phyloP scores from a whole-genome alignment of 2,888 invertebrate genomes.

The Epinotia ramella region DNA sequence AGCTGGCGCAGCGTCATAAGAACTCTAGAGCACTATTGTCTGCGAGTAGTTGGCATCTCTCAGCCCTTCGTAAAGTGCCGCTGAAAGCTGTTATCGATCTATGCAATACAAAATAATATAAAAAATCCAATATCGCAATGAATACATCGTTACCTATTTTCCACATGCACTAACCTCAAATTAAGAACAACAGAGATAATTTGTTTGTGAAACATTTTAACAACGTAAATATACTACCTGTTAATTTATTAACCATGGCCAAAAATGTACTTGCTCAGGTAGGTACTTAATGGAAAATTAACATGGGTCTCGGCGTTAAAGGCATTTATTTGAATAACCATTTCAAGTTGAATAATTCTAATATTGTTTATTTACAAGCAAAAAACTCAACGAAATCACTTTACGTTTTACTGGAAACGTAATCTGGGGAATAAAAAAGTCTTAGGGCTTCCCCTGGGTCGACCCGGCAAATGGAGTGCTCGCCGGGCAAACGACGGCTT shows the following conservation, averaged over 20 bases:
- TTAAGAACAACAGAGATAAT: neutral
- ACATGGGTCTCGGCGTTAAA: no score
- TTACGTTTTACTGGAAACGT: slow-evolving; percentile 70
- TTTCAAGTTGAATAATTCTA: slow-evolving; percentile 34
- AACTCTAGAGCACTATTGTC: slow-evolving; percentile 29
- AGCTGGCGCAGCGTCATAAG: slow-evolving; percentile 34
- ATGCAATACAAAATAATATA: neutral
- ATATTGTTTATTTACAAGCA: slow-evolving; percentile 49
- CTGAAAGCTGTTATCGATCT: slow-evolving; percentile 16
- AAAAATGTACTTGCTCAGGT: no score
- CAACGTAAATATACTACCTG: no score
- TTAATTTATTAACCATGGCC: no score
- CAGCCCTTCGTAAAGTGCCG: slow-evolving; percentile 14
- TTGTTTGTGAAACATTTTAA: neutral
- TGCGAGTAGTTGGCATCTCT: slow-evolving; percentile 35
- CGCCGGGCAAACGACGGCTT: slow-evolving; percentile 63
- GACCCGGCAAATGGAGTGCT: slow-evolving; percentile 58
- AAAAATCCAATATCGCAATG: neutral
- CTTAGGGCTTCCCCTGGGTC: slow-evolving; percentile 59
- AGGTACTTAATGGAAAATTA: no score
- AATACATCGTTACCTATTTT: neutral
- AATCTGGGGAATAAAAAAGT: slow-evolving; percentile 70
- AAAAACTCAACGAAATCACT: slow-evolving; percentile 65
- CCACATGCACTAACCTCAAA: neutral
- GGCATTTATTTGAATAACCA: neutral